Evolutionary conservation across 2,888 invertebrate species (phyloP).

Genomic region (Scrobipalpa costella): DNA sequence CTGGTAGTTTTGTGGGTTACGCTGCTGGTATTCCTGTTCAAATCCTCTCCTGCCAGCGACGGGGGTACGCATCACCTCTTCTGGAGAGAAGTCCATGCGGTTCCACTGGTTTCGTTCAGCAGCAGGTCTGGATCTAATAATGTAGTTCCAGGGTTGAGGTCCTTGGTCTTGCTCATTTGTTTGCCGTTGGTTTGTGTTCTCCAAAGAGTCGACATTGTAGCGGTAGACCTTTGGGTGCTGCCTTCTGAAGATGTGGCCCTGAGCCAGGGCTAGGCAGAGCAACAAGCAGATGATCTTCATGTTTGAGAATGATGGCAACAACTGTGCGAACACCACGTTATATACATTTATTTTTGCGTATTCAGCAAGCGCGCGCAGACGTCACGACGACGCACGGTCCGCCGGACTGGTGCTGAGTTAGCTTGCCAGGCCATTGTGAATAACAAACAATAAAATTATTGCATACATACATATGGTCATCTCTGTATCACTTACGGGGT

Average conservation of each 20-base stretch:
- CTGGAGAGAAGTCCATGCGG: background rate
- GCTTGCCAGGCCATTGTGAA: background rate
- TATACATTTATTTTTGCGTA: constrained; percentile 1
- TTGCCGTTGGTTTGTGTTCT: constrained; percentile 46
- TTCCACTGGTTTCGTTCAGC: background rate
- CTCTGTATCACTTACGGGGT: background rate
- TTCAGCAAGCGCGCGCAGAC: constrained; percentile 10
- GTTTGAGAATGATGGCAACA: constrained; percentile 48
- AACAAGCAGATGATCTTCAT: constrained; percentile 67
- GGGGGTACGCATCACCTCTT: background rate
- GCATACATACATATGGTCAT: background rate
- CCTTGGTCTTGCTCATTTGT: constrained; percentile 33
- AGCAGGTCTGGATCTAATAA: background rate
- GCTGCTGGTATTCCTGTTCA: background rate
- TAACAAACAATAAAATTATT: background rate
- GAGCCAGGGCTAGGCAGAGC: constrained; percentile 62
- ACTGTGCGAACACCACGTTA: constrained; percentile 9
- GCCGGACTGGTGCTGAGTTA: background rate
- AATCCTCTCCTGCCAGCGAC: background rate
- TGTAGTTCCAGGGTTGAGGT: background rate
- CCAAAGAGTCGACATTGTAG: constrained; percentile 48
- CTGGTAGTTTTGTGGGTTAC: constrained; percentile 7
- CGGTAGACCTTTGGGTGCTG: constrained; percentile 43
- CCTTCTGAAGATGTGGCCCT: constrained; percentile 62
- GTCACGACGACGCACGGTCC: background rate